Evolutionary conservation across 2,113 vertebrate genomes (phyloP).

Genomic region (Cariama cristata): DNA sequence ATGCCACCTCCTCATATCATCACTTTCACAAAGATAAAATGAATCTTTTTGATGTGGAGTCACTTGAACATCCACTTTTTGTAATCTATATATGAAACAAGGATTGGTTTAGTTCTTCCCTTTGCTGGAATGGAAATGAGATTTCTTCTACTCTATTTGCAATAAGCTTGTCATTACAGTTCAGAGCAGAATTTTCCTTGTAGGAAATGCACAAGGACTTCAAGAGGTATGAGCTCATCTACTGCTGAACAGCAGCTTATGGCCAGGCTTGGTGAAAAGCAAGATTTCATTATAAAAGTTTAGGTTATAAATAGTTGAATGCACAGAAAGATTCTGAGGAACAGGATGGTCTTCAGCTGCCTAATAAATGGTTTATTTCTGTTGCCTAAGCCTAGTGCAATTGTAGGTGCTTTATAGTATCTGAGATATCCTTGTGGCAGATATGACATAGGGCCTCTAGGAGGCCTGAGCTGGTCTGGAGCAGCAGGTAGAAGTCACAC

Average conservation of each 20-base stretch:
- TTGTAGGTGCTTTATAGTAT: not conserved
- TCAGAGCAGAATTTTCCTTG: not conserved
- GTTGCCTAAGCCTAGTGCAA: not conserved
- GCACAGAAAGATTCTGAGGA: not conserved
- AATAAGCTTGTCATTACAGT: not conserved
- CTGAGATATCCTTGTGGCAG: not conserved
- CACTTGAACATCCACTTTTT: not conserved
- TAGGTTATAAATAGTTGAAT: not conserved
- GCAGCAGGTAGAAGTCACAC: not conserved
- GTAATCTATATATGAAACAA: not conserved
- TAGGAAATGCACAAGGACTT: not conserved
- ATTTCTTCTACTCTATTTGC: not conserved
- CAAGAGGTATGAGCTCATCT: not conserved
- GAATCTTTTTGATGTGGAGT: not conserved
- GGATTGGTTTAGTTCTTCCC: not conserved
- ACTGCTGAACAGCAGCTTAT: not conserved
- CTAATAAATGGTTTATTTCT: not conserved
- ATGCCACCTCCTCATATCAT: rapidly evolving
- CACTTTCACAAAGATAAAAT: not conserved
- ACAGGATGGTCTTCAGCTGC: not conserved
- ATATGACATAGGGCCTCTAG: not conserved
- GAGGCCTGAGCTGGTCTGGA: not conserved
- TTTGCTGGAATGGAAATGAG: not conserved
- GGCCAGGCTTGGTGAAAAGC: not conserved
- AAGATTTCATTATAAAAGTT: not conserved